phyloP scores from a whole-genome alignment of 2,113 vertebrate species.

The Nothoprocta perdicaria region DNA sequence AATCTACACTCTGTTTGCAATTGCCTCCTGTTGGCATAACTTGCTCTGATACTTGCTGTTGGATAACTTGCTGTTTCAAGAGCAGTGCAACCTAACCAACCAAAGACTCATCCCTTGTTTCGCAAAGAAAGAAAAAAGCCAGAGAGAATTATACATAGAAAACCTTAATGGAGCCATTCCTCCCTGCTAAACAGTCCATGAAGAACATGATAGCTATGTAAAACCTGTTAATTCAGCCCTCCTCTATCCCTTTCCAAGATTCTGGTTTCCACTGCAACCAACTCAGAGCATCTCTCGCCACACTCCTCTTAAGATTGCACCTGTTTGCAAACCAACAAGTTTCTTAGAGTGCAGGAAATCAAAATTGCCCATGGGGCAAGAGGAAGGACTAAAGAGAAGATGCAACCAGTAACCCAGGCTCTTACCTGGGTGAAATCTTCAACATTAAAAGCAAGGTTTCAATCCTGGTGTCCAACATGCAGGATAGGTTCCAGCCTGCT shows the following conservation, averaged over 20 bases:
- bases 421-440: fast-evolving
- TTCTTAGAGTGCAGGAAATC: background rate
- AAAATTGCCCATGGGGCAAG: background rate
- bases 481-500: background rate
- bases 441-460: background rate
- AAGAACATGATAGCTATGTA: fast-evolving
- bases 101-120: background rate
- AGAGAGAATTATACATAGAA: background rate
- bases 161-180: background rate
- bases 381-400: background rate
- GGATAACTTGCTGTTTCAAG: background rate
- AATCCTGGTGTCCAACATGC: no score
- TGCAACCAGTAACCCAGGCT: fast-evolving
- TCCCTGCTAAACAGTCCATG: background rate
- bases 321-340: background rate
- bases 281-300: fast-evolving
- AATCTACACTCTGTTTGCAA: background rate
- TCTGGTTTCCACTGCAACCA: background rate
- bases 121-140: background rate
- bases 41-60: background rate
- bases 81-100: background rate
- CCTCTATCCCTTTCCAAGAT: background rate
- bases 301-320: background rate
- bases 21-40: background rate
- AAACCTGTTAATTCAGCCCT: background rate